Conservation (phyloP, 2,797 vertebrate species). For the Glyptemys insculpta region DNA sequence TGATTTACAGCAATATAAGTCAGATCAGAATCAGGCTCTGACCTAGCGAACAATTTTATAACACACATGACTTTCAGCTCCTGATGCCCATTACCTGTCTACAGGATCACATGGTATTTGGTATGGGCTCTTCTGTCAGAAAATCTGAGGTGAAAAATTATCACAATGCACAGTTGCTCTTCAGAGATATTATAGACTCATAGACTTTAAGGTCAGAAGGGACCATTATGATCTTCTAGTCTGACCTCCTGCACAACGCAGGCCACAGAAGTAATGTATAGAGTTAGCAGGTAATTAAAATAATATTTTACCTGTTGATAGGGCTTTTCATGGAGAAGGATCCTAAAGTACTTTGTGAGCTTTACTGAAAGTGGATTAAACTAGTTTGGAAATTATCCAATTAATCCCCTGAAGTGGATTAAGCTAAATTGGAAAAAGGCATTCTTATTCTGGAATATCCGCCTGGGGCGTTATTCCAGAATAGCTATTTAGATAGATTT, state of each 20-base stretch:
- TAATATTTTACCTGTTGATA: neutral
- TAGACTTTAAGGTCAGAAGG: too few relatives aligned
- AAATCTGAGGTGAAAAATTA: neutral
- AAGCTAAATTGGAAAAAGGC: neutral
- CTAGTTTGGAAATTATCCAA: neutral
- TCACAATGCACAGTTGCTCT: neutral
- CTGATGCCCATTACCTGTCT: conserved; percentile 27
- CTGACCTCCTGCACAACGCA: too few relatives aligned
- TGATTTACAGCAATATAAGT: neutral
- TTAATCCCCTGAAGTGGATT: neutral
- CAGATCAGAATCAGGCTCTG: neutral
- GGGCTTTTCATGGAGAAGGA: neutral
- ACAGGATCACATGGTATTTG: neutral
- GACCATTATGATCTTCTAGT: too few relatives aligned
- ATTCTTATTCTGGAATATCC: neutral
- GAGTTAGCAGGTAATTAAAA: neutral
- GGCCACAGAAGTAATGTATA: neutral
- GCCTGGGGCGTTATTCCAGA: neutral
- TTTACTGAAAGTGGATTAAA: neutral
- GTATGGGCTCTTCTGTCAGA: neutral
- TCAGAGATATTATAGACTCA: neutral
- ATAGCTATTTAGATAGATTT: neutral
- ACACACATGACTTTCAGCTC: conserved; percentile 33
- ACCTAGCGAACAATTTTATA: neutral
- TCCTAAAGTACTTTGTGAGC: neutral